Evolutionary conservation across 2,888 invertebrate genomes (phyloP).

Genomic region (Agonopterix heracliana): DNA sequence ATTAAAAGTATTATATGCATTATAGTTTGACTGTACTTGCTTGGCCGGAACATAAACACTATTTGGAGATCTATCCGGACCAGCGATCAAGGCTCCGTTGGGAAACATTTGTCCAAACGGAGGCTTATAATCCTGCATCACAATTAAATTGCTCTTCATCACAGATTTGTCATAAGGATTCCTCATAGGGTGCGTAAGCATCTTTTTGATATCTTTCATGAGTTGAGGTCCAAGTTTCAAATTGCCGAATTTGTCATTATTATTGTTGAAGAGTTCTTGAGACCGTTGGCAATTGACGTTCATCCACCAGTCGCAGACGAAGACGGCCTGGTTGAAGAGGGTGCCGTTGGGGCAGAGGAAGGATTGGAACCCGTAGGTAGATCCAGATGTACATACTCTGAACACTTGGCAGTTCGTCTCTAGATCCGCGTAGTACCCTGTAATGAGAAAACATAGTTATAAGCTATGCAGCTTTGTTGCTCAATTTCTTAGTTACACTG

Average conservation of each 20-base stretch:
- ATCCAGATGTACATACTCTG: conserved; percentile 78
- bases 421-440: conserved; percentile 81
- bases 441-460: conserved; percentile 17
- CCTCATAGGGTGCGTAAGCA: conserved; percentile 70
- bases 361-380: conserved; percentile 73
- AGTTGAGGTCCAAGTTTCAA: conserved; percentile 71
- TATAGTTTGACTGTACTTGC: conserved; percentile 36
- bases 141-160: conserved; percentile 50
- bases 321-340: conserved; percentile 79
- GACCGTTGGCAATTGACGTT: conserved; percentile 77
- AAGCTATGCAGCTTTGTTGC: not conserved
- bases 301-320: conserved; percentile 83
- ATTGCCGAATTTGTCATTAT: conserved; percentile 62
- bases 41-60: conserved; percentile 52
- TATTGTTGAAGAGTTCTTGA: conserved; percentile 48
- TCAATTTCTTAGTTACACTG: too few relatives aligned
- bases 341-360: conserved; percentile 82
- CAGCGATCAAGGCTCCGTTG: conserved; percentile 44
- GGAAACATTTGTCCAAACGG: conserved; percentile 57
- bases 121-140: conserved; percentile 66
- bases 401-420: conserved; percentile 81
- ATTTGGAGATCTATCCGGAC: conserved; percentile 43
- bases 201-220: conserved; percentile 75
- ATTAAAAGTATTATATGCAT: conserved; percentile 28
- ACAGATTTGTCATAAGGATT: conserved; percentile 53